Conservation (phyloP, 2,113 vertebrate species). For the Coptodon bakossiorum region DNA sequence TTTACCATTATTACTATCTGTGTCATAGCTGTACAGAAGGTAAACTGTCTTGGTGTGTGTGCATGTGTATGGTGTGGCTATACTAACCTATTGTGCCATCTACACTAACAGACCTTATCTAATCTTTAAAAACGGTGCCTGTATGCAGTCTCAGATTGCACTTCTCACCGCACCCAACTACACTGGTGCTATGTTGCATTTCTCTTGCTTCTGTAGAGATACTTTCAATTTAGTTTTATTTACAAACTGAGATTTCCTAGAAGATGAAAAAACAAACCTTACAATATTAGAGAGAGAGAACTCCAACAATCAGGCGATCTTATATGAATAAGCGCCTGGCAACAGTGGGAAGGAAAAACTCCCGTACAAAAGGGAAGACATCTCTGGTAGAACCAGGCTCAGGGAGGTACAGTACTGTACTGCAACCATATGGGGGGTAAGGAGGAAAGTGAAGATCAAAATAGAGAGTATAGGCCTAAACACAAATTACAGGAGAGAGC, state of each 20-base stretch:
- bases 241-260: neutral
- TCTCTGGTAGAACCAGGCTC: neutral
- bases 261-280: neutral
- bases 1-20: neutral
- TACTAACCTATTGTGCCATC: neutral
- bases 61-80: neutral
- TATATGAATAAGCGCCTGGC: neutral
- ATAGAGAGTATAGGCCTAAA: neutral
- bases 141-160: neutral
- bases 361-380: neutral
- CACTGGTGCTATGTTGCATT: neutral
- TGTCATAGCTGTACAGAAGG: neutral
- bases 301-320: fast-evolving
- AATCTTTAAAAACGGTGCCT: neutral
- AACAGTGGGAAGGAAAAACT: neutral
- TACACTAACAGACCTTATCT: neutral
- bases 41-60: neutral
- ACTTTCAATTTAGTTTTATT: neutral
- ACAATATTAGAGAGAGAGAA: neutral
- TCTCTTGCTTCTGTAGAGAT: neutral
- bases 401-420: neutral
- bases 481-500: neutral
- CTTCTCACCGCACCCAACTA: neutral
- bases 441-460: neutral
- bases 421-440: fast-evolving